Conservation (phyloP, 2,888 invertebrate species). For the Idaea aversata region DNA sequence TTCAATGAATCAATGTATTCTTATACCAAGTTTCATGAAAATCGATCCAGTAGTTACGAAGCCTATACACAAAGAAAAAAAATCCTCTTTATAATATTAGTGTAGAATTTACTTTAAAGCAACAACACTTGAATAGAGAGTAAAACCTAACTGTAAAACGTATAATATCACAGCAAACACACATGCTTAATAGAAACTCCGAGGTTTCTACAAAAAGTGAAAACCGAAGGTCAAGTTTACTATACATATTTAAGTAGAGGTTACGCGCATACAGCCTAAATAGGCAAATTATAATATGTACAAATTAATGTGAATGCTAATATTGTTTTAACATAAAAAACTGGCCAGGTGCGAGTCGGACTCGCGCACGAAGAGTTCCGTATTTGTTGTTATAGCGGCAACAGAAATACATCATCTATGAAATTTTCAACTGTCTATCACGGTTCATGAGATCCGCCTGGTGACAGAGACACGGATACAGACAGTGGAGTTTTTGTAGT, state of each 20-base stretch:
- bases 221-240: slow-evolving; percentile 22
- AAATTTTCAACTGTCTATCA: too few species aligned
- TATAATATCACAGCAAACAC: not conserved
- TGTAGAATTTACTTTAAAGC: not conserved
- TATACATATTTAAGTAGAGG: slow-evolving; percentile 13
- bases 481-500: not conserved
- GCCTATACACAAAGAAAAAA: not conserved
- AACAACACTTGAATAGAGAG: not conserved
- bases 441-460: not conserved
- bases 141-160: not conserved
- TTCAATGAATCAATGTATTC: not conserved
- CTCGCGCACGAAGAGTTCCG: too few species aligned
- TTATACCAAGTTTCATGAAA: not conserved
- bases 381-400: too few species aligned
- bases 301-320: slow-evolving; percentile 20
- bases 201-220: slow-evolving; percentile 16
- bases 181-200: slow-evolving; percentile 15
- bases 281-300: slow-evolving; percentile 8
- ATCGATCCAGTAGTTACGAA: not conserved
- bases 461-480: slow-evolving; percentile 18
- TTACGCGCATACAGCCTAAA: slow-evolving; percentile 5
- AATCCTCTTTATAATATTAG: not conserved
- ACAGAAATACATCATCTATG: too few species aligned
- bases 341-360: too few species aligned
- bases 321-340: slow-evolving; percentile 14